phyloP scores from a whole-genome alignment of 2,113 vertebrate species.

The Montifringilla adamsi region DNA sequence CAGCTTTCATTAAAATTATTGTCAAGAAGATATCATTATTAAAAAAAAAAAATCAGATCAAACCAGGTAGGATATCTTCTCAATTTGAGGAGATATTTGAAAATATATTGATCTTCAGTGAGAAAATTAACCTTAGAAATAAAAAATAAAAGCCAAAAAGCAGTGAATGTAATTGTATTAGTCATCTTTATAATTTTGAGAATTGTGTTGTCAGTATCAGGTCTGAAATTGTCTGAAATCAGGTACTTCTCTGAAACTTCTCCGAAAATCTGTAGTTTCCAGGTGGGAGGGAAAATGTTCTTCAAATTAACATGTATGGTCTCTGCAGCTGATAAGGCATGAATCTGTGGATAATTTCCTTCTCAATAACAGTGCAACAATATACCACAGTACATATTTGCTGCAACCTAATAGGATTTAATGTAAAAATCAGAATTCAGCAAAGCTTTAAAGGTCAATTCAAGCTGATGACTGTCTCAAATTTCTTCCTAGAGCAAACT shows the following conservation, averaged over 20 bases:
- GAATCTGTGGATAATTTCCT: background rate
- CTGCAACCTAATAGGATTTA: background rate
- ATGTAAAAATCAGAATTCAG: background rate
- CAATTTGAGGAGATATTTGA: background rate
- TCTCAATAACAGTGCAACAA: background rate
- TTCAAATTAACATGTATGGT: background rate
- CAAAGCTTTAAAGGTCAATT: background rate
- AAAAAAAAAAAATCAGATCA: background rate
- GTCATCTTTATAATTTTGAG: background rate
- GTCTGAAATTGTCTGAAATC: background rate
- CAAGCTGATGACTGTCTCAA: background rate
- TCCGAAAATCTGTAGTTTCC: background rate
- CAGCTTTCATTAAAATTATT: constrained; percentile 6
- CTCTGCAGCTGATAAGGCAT: background rate
- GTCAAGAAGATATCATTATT: background rate
- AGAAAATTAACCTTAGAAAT: constrained; percentile 22
- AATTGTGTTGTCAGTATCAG: background rate
- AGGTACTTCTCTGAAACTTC: background rate
- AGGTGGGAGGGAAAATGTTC: background rate
- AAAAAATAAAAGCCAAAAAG: background rate
- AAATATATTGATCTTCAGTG: background rate
- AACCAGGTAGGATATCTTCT: background rate
- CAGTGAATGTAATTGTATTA: background rate
- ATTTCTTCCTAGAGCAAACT: background rate
- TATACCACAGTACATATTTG: background rate